Conservation (phyloP, 2,888 invertebrate genomes). For the Hipparchia semele region DNA sequence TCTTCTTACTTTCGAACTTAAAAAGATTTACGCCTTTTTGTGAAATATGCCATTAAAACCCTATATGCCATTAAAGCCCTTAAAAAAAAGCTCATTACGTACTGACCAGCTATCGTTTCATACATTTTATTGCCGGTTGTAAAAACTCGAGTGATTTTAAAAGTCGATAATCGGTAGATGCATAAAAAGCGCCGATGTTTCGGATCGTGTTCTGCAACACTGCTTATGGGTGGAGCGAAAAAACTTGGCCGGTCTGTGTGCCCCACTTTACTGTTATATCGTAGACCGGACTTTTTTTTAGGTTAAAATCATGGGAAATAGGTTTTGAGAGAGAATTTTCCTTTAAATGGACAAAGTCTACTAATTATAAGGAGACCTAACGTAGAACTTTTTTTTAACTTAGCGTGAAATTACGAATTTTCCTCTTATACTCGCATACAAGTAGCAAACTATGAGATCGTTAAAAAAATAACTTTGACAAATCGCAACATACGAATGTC, state of each 20-base stretch:
- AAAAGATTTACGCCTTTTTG: neutral
- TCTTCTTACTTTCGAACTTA: too few relatives aligned
- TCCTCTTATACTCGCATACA: too few relatives aligned
- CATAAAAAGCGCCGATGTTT: slow-evolving; percentile 12
- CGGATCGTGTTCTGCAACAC: slow-evolving; percentile 11
- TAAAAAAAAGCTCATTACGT: neutral
- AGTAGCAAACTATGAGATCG: too few relatives aligned
- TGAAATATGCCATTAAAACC: neutral
- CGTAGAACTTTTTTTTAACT: too few relatives aligned
- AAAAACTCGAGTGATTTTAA: slow-evolving; percentile 16
- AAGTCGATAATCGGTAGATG: slow-evolving; percentile 15
- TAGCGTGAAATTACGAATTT: too few relatives aligned
- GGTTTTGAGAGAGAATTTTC: neutral
- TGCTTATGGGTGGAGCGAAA: slow-evolving; percentile 1
- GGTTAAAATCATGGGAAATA: neutral
- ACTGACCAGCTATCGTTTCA: neutral
- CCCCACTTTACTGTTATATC: neutral
- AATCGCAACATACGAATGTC: too few relatives aligned
- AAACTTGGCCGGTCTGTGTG: slow-evolving; percentile 5
- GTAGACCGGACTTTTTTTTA: too few relatives aligned
- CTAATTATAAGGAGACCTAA: too few relatives aligned
- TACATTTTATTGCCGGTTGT: slow-evolving; percentile 13
- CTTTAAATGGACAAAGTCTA: neutral
- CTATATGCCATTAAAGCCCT: neutral
- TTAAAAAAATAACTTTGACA: too few relatives aligned